phyloP scores from a whole-genome alignment of 2,113 vertebrate species.

The Siphamia tubifer region DNA sequence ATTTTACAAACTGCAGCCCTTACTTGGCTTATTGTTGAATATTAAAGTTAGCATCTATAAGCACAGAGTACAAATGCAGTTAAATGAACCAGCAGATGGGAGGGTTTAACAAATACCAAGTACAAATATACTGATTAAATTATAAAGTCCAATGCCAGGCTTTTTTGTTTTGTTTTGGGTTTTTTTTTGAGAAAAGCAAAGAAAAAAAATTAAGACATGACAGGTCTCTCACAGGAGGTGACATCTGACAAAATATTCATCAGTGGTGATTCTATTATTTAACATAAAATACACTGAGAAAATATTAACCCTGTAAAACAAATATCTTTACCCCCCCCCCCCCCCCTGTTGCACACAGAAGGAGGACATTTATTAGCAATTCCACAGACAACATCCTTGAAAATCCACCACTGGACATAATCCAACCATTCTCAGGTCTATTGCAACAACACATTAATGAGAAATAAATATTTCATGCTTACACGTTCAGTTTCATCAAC shows the following conservation, averaged over 20 bases:
- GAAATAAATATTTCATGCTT: conserved; percentile 21
- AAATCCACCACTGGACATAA: conserved; percentile 10
- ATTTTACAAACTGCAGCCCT: conserved; percentile 4
- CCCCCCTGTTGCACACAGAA: conserved; percentile 19
- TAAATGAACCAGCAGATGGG: conserved; percentile 8
- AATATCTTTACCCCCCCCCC: no score
- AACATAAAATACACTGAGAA: conserved; percentile 3
- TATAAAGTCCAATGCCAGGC: neutral
- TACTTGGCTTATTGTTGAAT: neutral
- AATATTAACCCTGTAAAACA: neutral
- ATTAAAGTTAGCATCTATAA: conserved; percentile 21
- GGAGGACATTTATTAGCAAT: neutral
- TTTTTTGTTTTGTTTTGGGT: neutral
- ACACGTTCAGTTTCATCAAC: conserved; percentile 24
- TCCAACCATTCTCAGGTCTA: neutral
- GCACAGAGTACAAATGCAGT: conserved; percentile 34
- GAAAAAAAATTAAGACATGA: conserved; percentile 6
- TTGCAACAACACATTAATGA: conserved; percentile 6
- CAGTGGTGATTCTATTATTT: neutral
- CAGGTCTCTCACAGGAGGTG: neutral
- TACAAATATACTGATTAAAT: neutral
- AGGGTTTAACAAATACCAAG: conserved; percentile 16
- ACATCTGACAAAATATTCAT: neutral
- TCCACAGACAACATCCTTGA: neutral
- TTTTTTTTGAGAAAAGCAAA: conserved; percentile 12